phyloP scores from a whole-genome alignment of 2,797 vertebrate genomes.

The Arnoldichthys spilopterus region DNA sequence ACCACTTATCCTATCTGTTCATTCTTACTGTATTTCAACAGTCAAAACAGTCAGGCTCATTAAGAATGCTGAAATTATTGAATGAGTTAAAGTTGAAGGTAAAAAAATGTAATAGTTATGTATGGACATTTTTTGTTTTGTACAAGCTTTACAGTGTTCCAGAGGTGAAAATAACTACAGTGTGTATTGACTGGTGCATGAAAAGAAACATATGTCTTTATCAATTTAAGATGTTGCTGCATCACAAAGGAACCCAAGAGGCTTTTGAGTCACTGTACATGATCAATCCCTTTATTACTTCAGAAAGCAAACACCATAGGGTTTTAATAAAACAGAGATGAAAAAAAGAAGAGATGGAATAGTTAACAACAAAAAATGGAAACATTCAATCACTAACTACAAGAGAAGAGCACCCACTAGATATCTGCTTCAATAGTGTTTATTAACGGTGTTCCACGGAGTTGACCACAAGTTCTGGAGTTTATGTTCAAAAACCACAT shows the following conservation, averaged over 20 bases:
- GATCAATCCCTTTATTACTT: constrained; percentile 27
- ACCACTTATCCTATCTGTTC: neutral
- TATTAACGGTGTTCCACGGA: neutral
- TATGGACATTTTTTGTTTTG: neutral
- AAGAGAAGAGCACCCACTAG: constrained; percentile 40
- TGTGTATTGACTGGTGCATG: neutral
- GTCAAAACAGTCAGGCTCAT: neutral
- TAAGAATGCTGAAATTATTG: neutral
- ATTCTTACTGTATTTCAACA: neutral
- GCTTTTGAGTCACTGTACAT: constrained; percentile 6
- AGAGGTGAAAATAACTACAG: neutral
- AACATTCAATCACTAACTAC: constrained; percentile 50
- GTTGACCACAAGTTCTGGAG: constrained; percentile 9
- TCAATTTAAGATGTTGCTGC: neutral
- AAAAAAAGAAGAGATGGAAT: constrained; percentile 57
- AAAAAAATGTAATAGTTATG: neutral
- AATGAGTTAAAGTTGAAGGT: neutral
- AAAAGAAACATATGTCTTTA: neutral
- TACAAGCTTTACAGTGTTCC: neutral
- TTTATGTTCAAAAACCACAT: constrained; percentile 26
- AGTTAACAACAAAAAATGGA: constrained; percentile 51
- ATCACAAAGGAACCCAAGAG: neutral
- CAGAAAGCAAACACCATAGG: neutral
- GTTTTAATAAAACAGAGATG: neutral
- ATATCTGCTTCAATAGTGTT: constrained; percentile 44